Percentiles rank a stretch among this genome's conserved stretches.
phyloP scores from a whole-genome alignment of 2,113 vertebrate genomes.

The Triplophysa siluroides region DNA sequence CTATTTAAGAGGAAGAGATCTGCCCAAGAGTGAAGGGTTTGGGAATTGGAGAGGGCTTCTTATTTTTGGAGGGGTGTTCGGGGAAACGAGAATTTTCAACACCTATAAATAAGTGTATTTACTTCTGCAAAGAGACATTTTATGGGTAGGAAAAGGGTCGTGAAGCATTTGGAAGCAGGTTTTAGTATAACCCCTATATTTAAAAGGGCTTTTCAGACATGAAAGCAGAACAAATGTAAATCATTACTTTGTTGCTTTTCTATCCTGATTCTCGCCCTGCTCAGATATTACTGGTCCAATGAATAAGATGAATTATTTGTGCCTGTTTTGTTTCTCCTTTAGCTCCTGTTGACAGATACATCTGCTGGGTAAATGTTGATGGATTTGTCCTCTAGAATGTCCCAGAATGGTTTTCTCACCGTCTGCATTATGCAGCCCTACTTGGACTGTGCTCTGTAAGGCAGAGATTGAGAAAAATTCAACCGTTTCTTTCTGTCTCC shows the following conservation, averaged over 20 bases:
- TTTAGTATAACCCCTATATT: conserved; percentile 39
- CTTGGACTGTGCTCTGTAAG: conserved; percentile 48
- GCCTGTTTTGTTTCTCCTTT: conserved; percentile 61
- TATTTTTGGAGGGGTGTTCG: conserved; percentile 26
- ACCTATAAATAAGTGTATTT: conserved; percentile 11
- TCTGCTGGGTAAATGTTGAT: conserved; percentile 75
- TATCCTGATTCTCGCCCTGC: conserved; percentile 28
- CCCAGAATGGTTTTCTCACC: conserved; percentile 56
- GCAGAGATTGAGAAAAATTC: conserved; percentile 62
- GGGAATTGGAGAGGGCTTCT: conserved; percentile 33
- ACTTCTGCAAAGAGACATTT: not conserved
- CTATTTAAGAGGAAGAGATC: conserved; percentile 36
- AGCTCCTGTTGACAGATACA: conserved; percentile 70
- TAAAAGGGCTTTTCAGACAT: conserved; percentile 34
- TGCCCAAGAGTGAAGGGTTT: conserved; percentile 26
- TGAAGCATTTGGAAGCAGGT: conserved; percentile 4
- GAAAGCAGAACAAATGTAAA: conserved; percentile 69
- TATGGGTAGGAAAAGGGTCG: not conserved
- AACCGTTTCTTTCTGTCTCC: conserved; percentile 51
- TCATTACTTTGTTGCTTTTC: conserved; percentile 55
- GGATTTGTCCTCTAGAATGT: conserved; percentile 71
- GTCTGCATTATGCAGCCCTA: conserved; percentile 43
- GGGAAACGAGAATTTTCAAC: conserved; percentile 6
- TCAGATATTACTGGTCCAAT: conserved; percentile 60
- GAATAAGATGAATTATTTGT: conserved; percentile 65